phyloP scores from a whole-genome alignment of 1,140 invertebrate genomes.

The Micrasema longulum region DNA sequence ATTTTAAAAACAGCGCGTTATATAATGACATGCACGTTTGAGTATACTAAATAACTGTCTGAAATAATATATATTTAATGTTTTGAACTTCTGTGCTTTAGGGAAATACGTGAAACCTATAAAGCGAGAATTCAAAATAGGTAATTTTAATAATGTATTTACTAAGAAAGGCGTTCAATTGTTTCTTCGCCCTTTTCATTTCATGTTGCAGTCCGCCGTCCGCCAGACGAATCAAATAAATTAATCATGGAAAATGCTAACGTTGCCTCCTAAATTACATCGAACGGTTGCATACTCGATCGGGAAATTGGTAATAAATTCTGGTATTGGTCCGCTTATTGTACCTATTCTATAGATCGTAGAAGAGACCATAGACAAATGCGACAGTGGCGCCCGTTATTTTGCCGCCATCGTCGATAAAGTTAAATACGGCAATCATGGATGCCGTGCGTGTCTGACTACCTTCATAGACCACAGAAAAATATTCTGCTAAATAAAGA shows the following conservation, averaged over 20 bases:
- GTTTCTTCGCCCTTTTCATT: too few species aligned
- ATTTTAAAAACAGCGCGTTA: too few species aligned
- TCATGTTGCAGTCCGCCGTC: not conserved
- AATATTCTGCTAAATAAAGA: conserved; percentile 7
- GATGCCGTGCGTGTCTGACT: conserved; percentile 36
- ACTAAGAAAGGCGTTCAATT: too few species aligned
- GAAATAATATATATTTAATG: too few species aligned
- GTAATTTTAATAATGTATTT: too few species aligned
- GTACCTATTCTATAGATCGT: conserved; percentile 17
- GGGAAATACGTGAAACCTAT: too few species aligned
- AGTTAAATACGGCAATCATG: conserved; percentile 46
- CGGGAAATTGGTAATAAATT: conserved; percentile 36
- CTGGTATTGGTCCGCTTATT: conserved; percentile 17
- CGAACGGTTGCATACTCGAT: conserved; percentile 29
- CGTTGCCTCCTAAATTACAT: conserved; percentile 28
- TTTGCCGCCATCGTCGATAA: conserved; percentile 45
- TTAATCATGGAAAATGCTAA: conserved; percentile 20
- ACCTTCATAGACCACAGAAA: conserved; percentile 25
- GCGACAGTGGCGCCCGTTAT: conserved; percentile 37
- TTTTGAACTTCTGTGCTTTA: too few species aligned
- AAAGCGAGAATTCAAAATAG: too few species aligned
- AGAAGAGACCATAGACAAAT: conserved; percentile 36
- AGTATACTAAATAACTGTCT: too few species aligned
- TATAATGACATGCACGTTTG: too few species aligned
- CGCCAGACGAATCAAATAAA: conserved; percentile 26